Evolutionary conservation across 1,140 invertebrate genomes (phyloP).

Genomic region (Campoletis sonorensis): DNA sequence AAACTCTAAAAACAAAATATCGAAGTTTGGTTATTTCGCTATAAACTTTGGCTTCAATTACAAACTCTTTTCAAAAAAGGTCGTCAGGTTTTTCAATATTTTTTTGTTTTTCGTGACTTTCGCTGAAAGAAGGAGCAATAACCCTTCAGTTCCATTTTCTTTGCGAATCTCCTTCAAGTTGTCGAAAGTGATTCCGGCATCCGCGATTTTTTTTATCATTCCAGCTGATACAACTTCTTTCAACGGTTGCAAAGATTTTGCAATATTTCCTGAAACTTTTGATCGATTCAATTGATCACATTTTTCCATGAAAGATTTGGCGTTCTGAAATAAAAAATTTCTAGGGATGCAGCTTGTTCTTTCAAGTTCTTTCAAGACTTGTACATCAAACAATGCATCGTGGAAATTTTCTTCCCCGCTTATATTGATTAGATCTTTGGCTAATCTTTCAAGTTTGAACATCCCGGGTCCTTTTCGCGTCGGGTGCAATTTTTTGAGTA

Average conservation of each 20-base stretch:
- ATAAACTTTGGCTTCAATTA: not conserved
- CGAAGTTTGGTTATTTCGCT: too few species aligned
- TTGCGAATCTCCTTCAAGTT: constrained; percentile 9
- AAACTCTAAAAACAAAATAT: too few species aligned
- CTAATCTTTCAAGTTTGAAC: constrained; percentile 40
- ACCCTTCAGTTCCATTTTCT: constrained; percentile 27
- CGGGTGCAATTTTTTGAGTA: constrained; percentile 19
- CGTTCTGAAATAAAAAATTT: not conserved
- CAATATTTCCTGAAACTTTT: not conserved
- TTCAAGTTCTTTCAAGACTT: constrained; percentile 35
- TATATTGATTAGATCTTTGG: constrained; percentile 22
- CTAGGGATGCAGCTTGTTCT: not conserved
- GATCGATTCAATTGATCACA: not conserved
- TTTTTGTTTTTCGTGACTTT: constrained; percentile 34
- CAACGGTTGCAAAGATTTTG: not conserved
- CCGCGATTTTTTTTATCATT: constrained; percentile 39
- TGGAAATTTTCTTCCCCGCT: constrained; percentile 28
- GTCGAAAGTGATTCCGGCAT: constrained; percentile 11
- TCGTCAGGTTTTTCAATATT: not conserved
- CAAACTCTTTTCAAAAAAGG: not conserved
- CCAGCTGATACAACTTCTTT: constrained; percentile 24
- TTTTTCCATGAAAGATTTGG: not conserved
- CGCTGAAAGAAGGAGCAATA: constrained; percentile 20
- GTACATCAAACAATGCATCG: constrained; percentile 38
- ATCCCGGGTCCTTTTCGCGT: constrained; percentile 26